Conservation (phyloP, 2,888 invertebrate genomes). For the Tetanocera ferruginea region DNA sequence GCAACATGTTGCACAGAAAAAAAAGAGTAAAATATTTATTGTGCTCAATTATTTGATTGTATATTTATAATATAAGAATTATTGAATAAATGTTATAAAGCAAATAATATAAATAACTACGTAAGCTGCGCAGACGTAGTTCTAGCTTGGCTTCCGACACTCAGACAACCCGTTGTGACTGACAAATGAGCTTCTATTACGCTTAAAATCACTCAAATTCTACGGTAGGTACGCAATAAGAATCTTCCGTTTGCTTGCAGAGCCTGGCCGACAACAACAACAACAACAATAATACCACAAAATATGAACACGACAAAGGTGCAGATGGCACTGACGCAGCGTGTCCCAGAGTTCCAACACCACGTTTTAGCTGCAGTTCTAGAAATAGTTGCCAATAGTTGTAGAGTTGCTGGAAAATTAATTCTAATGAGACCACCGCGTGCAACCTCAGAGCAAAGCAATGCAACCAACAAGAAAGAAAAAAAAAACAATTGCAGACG, state of each 20-base stretch:
- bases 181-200: conserved; percentile 29
- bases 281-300: neutral
- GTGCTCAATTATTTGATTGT: neutral
- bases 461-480: neutral
- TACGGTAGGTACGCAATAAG: neutral
- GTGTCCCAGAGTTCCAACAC: neutral
- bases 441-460: neutral
- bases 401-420: conserved; percentile 7
- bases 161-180: conserved; percentile 4
- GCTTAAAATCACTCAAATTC: conserved; percentile 12
- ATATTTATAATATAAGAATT: neutral
- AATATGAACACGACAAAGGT: neutral
- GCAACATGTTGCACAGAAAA: neutral
- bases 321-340: conserved; percentile 18
- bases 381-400: conserved; percentile 2
- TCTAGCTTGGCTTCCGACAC: neutral
- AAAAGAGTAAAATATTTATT: too few species aligned
- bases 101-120: neutral
- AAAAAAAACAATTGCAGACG: neutral
- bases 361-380: neutral
- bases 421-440: conserved; percentile 32
- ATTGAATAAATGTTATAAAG: neutral
- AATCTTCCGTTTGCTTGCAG: neutral
- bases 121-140: neutral
- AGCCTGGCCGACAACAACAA: neutral